A percentile compares a stretch with the other conserved stretches of the same genome.
Evolutionary conservation across 1,140 invertebrate species (phyloP).

Genomic region (Caenorhabditis tropicalis): DNA sequence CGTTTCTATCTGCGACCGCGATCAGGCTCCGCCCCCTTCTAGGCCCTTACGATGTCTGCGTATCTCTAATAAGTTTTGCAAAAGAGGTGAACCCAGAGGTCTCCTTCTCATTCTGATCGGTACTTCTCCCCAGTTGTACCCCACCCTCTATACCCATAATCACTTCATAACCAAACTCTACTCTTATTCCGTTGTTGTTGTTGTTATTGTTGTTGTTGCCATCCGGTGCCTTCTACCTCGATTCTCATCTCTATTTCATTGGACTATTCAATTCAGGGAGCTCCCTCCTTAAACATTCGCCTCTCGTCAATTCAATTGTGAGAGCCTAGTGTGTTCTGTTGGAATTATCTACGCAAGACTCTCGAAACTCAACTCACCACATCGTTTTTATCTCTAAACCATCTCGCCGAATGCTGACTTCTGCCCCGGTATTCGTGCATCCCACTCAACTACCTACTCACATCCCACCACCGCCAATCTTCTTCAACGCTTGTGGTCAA

Average conservation of each 20-base stretch:
- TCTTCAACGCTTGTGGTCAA: neutral
- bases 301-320: neutral
- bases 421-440: conserved; percentile 34
- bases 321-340: no score
- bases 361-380: neutral
- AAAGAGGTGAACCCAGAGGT: neutral
- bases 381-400: neutral
- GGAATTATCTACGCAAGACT: neutral
- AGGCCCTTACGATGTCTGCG: neutral
- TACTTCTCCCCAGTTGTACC: neutral
- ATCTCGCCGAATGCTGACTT: conserved; percentile 11
- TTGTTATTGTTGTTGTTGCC: neutral
- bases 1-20: neutral
- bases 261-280: neutral
- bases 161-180: conserved; percentile 3
- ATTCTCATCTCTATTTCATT: neutral
- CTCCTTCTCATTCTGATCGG: neutral
- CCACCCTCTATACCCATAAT: neutral
- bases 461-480: neutral
- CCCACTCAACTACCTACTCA: conserved; percentile 16
- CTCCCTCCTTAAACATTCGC: neutral
- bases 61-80: neutral
- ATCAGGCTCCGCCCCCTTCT: neutral
- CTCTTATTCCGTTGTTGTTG: neutral
- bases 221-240: neutral